Percentiles rank a stretch among this genome's conserved stretches.
Evolutionary conservation across 2,888 invertebrate genomes (phyloP).

Genomic region (Eudasyphora cyanicolor): DNA sequence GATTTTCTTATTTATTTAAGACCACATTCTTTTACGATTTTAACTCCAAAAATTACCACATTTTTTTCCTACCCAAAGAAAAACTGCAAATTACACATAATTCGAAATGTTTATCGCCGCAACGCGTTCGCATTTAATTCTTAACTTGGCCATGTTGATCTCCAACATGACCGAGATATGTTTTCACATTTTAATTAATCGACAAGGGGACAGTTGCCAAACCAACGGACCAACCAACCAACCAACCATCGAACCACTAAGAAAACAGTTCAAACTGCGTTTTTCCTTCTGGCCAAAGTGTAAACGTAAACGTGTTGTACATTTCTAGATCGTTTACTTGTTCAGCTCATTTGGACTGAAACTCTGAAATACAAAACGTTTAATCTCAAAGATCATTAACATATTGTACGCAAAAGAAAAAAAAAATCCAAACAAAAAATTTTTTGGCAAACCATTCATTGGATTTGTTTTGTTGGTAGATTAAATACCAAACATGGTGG

Average conservation of each 20-base stretch:
- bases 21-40: neutral
- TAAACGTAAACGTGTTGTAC: conserved; percentile 9
- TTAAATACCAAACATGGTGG: conserved; percentile 65
- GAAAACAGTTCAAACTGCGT: neutral
- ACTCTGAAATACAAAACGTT: conserved; percentile 45
- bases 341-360: conserved; percentile 60
- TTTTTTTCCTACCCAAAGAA: neutral
- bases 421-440: neutral
- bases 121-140: conserved; percentile 38
- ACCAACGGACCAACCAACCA: no score
- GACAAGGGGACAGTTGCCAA: conserved; percentile 49
- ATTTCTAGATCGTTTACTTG: conserved; percentile 62
- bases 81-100: conserved; percentile 16
- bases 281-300: neutral
- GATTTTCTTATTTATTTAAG: no score
- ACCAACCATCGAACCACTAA: neutral
- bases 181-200: conserved; percentile 65
- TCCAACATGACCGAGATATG: conserved; percentile 54
- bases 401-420: conserved; percentile 55
- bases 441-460: conserved; percentile 27
- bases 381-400: conserved; percentile 64
- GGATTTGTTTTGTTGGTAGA: conserved; percentile 53
- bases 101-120: conserved; percentile 17
- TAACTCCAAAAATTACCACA: neutral
- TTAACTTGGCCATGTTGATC: conserved; percentile 45